Conservation (phyloP, 2,113 vertebrate species). For the Rhegmatorhina hoffmannsi region DNA sequence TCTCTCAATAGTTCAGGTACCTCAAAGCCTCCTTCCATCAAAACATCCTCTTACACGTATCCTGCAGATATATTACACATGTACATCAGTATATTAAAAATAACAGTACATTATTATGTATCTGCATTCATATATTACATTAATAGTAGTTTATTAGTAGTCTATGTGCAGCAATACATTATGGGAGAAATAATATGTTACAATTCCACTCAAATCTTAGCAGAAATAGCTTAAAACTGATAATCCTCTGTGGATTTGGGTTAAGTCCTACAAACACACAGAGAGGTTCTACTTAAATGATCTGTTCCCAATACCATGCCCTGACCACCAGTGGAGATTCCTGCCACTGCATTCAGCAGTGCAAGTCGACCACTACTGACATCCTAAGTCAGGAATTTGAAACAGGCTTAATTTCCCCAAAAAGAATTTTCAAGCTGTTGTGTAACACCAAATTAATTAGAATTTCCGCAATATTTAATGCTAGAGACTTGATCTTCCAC, state of each 20-base stretch:
- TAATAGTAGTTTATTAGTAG: neutral
- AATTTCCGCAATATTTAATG: neutral
- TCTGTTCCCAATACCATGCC: neutral
- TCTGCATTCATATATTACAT: neutral
- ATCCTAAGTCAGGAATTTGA: neutral
- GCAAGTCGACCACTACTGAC: neutral
- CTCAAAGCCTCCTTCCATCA: neutral
- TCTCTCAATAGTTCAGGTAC: neutral
- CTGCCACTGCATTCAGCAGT: neutral
- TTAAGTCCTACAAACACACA: constrained; percentile 38
- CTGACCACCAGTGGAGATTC: neutral
- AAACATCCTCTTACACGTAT: neutral
- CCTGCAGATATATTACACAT: neutral
- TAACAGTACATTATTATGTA: neutral
- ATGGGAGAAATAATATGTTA: neutral
- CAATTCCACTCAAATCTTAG: constrained; percentile 27
- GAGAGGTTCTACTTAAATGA: neutral
- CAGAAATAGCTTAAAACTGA: constrained; percentile 30
- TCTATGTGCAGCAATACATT: neutral
- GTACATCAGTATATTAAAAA: neutral
- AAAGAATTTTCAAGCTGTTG: neutral
- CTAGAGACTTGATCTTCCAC: neutral
- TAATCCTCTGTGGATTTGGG: constrained; percentile 45
- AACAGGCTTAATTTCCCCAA: neutral
- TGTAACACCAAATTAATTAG: neutral